Evolutionary conservation across 2,888 invertebrate genomes (phyloP).

Genomic region (Arrhopalites spinosus): DNA sequence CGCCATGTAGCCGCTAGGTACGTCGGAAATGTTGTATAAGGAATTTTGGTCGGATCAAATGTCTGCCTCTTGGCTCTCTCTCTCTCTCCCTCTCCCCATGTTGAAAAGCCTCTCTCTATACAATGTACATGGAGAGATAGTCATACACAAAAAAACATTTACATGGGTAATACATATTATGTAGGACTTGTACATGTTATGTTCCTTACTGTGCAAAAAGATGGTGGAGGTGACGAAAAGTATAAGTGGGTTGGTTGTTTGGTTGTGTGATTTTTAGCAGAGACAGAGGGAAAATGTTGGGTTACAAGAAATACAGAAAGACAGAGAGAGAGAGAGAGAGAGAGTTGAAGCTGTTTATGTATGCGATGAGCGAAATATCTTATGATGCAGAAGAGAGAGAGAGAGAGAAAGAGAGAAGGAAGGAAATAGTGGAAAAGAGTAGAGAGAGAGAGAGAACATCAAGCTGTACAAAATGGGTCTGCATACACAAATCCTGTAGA

Average conservation of each 20-base stretch:
- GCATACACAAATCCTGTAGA: slow-evolving; percentile 49
- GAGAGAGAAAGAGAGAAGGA: slow-evolving; percentile 19
- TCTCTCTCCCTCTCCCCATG: neutral
- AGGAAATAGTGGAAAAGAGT: slow-evolving; percentile 46
- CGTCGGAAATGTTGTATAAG: neutral
- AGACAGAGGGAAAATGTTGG: neutral
- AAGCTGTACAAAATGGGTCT: slow-evolving; percentile 44
- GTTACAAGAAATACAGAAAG: slow-evolving; percentile 30
- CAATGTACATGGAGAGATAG: neutral
- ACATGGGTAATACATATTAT: neutral
- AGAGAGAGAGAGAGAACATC: slow-evolving; percentile 36
- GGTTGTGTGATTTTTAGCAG: slow-evolving; percentile 37
- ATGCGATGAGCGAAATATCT: slow-evolving; percentile 50
- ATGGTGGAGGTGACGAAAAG: slow-evolving; percentile 35
- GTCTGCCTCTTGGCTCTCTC: neutral
- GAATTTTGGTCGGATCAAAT: no score
- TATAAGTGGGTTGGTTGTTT: slow-evolving; percentile 41
- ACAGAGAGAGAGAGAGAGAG: slow-evolving; percentile 10
- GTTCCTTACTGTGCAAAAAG: neutral
- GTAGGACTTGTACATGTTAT: neutral
- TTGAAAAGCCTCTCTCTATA: neutral
- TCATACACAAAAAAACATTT: neutral
- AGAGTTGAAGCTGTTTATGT: slow-evolving; percentile 50
- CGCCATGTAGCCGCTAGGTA: neutral
- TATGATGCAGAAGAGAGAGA: slow-evolving; percentile 35